phyloP scores from a whole-genome alignment of 1,140 invertebrate species.

The Propsilocerus akamusi region DNA sequence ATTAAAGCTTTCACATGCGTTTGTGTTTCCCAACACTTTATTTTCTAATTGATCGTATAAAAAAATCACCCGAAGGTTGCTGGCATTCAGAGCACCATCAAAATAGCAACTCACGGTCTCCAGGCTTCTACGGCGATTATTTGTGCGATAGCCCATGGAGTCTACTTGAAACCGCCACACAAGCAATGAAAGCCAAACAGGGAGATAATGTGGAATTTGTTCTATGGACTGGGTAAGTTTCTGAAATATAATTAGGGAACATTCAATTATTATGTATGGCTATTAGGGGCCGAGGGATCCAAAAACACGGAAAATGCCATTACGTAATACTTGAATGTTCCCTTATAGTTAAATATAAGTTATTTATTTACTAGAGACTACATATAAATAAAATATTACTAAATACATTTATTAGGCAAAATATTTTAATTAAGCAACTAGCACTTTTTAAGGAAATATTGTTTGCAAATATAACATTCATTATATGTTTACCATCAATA shows the following conservation, averaged over 20 bases:
- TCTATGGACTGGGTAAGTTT: slow-evolving; percentile 78
- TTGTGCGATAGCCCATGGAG: slow-evolving; percentile 72
- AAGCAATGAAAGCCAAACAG: slow-evolving; percentile 58
- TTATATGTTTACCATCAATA: background rate
- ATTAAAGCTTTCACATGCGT: too few relatives aligned
- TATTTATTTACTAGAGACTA: background rate
- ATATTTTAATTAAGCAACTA: background rate
- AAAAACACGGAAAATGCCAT: background rate
- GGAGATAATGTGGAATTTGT: slow-evolving; percentile 78
- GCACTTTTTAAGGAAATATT: background rate
- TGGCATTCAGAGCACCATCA: slow-evolving; percentile 19
- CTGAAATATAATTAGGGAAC: background rate
- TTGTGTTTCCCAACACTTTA: too few relatives aligned
- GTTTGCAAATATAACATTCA: background rate
- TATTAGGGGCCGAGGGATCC: background rate
- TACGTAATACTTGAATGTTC: too few relatives aligned
- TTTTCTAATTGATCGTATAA: too few relatives aligned
- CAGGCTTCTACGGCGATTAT: slow-evolving; percentile 60
- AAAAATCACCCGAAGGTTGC: too few relatives aligned
- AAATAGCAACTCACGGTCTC: slow-evolving; percentile 19
- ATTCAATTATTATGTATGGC: background rate
- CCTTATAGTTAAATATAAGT: background rate
- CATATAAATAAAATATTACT: too few relatives aligned
- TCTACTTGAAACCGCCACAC: slow-evolving; percentile 65
- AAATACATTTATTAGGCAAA: too few relatives aligned